Conservation (phyloP, 1,140 invertebrate species). For the Nylanderia fulva region DNA sequence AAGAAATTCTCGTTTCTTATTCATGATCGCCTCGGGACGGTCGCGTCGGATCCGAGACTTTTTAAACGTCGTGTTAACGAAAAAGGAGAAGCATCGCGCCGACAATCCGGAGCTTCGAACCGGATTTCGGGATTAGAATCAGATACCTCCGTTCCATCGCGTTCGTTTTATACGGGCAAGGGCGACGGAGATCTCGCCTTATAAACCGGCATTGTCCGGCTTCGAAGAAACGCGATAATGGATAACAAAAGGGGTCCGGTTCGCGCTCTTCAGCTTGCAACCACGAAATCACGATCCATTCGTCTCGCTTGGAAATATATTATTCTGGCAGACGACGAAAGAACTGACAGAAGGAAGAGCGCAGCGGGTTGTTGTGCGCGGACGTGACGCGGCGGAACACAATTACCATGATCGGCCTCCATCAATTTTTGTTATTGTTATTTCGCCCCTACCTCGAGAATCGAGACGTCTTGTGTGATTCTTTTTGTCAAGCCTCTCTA, state of each 20-base stretch:
- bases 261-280: neutral
- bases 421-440: constrained; percentile 38
- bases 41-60: constrained; percentile 30
- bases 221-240: constrained; percentile 65
- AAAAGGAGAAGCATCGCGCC: constrained; percentile 58
- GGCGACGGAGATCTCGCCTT: constrained; percentile 71
- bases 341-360: constrained; percentile 77
- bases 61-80: constrained; percentile 63
- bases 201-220: constrained; percentile 24
- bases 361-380: constrained; percentile 56
- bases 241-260: constrained; percentile 64
- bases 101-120: constrained; percentile 65
- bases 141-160: constrained; percentile 57
- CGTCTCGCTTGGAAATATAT: constrained; percentile 78
- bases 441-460: constrained; percentile 26
- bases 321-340: constrained; percentile 69
- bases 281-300: constrained; percentile 78
- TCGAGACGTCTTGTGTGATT: neutral
- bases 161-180: constrained; percentile 62
- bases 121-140: constrained; percentile 73
- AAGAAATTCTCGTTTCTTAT: constrained; percentile 19
- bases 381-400: constrained; percentile 60
- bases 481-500: constrained; percentile 12
- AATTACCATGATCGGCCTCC: constrained; percentile 58
- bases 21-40: constrained; percentile 45